phyloP scores from a whole-genome alignment of 2,113 vertebrate genomes.

The Poeciliopsis occidentalis region DNA sequence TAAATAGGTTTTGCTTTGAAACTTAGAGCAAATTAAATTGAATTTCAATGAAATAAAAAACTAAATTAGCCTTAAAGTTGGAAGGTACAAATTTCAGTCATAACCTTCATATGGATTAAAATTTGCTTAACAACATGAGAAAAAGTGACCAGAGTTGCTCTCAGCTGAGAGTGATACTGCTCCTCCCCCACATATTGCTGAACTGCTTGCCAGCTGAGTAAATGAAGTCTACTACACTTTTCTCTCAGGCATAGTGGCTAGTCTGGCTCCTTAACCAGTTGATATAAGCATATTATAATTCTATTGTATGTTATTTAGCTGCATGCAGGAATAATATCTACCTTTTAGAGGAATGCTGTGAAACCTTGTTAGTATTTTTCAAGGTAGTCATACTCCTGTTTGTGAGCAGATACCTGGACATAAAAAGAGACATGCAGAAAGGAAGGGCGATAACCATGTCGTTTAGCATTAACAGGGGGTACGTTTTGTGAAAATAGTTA shows the following conservation, averaged over 20 bases:
- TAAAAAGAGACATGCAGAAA: conserved; percentile 2
- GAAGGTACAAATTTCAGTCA: neutral
- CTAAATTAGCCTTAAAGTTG: neutral
- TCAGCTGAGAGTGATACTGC: neutral
- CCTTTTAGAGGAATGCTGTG: neutral
- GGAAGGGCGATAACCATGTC: no score
- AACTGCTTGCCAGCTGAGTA: neutral
- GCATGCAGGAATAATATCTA: neutral
- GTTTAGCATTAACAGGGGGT: no score
- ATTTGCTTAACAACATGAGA: no score
- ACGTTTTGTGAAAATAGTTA: no score
- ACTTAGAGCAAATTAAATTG: neutral
- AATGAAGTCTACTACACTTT: neutral
- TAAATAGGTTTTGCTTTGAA: neutral
- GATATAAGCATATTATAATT: neutral
- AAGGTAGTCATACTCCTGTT: neutral
- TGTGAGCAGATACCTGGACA: neutral
- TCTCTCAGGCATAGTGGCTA: neutral
- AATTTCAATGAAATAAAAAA: neutral
- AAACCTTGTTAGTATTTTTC: neutral
- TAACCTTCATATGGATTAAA: neutral
- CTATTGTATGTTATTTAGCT: neutral
- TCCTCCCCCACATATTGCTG: neutral
- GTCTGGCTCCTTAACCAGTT: neutral
- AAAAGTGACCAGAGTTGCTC: no score